Base-by-base conservation (phyloP, 2,113 vertebrate species). In the Hucho hucho region DNA sequence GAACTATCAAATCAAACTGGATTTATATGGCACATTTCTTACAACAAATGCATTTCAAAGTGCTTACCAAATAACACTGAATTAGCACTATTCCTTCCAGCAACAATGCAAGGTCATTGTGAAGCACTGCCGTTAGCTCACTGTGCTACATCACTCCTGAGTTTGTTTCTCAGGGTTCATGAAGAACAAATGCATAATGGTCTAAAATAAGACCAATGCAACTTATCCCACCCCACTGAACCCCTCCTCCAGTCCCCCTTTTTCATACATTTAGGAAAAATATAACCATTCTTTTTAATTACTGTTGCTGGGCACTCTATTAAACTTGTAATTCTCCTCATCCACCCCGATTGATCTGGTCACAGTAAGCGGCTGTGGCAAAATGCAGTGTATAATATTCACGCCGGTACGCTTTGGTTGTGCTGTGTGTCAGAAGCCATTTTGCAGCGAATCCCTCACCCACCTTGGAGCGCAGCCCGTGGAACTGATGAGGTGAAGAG, bases 401-500 rank as follows among this genome's bases (percentile, higher is more conserved):
- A 93, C 94, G 93, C 83, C 87, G 92, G 92, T 92, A 91, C 84
- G 93, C 94, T 92, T 93, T 91, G 91, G 90, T 94, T 93, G 93
- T 94, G 90, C 94, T 86, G 92, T 81, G 90, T 96, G 96, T 97
- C 95, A 98, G 95, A 96, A 96, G 95, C 95, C 95, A 97, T 98
- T 93, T 95, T 90, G 93, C 94, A 88, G 94, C 93, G 93, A 96
- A 97, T 98, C 95, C 94, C 94, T 99, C 96, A 98, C 94, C 92
- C 93, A 94, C 95, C 95, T 96, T 92, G 93, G 93, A 94, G 93
- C 92, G 93, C 95, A 95, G 96, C 95, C 95, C 95, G 94, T 96
- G 97, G 97, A 98, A 97, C 98, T 97, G 98, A 99, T 98, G 97
- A 98, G 97, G 97, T 96, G 98, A 98, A 94, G 95, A 95, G 95